A percentile compares a stretch with the other conserved stretches of the same genome.
phyloP scores from a whole-genome alignment of 1,140 invertebrate species.

The Trachymyrmex cornetzi region DNA sequence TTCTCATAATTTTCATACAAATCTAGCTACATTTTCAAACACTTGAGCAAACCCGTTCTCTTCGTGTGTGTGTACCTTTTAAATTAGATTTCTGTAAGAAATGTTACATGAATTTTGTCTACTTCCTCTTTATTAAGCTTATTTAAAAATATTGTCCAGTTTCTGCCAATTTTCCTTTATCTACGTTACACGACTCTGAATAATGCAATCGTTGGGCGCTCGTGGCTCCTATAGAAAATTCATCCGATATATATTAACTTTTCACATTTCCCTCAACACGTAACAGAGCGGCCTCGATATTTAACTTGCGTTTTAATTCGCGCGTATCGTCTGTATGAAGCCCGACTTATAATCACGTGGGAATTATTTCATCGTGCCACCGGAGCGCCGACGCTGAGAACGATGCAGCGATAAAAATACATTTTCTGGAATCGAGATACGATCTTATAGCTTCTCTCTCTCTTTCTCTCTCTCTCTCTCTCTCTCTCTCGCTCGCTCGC shows the following conservation, averaged over 20 bases:
- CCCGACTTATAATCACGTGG: slow-evolving; percentile 49
- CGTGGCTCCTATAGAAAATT: background rate
- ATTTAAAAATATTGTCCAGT: background rate
- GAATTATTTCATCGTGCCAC: slow-evolving; percentile 63
- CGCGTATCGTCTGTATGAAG: slow-evolving; percentile 1
- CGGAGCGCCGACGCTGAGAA: slow-evolving; percentile 48
- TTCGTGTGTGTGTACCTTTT: no score
- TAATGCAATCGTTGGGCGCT: slow-evolving; percentile 8
- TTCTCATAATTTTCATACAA: no score
- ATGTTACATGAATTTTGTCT: background rate
- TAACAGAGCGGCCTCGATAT: slow-evolving; percentile 38
- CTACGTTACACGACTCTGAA: background rate
- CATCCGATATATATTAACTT: slow-evolving; percentile 28
- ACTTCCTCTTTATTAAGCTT: background rate
- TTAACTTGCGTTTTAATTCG: slow-evolving; percentile 40
- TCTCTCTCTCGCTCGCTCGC: background rate
- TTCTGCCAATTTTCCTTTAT: no score
- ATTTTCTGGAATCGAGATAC: slow-evolving; percentile 61
- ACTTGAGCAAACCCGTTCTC: no score
- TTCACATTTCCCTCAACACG: slow-evolving; percentile 10
- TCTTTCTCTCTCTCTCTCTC: background rate
- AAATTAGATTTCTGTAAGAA: no score
- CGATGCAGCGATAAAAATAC: slow-evolving; percentile 61
- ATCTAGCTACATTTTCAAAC: no score
- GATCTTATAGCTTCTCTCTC: slow-evolving; percentile 4